phyloP scores from a whole-genome alignment of 1,140 invertebrate species.

The Chrysopa pallens region DNA sequence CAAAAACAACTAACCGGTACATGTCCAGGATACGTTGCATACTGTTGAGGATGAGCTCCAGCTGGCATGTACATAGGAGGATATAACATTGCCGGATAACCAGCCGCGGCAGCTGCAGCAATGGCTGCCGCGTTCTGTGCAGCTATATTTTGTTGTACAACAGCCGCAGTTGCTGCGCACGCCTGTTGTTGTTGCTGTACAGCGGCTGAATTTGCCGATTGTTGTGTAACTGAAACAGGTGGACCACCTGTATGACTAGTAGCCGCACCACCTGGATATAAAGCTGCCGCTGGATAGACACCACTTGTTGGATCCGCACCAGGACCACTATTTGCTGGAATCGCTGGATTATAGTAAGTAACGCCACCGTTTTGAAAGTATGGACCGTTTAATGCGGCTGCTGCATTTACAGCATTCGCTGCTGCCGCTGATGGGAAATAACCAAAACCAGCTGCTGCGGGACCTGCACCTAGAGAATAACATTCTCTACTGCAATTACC shows the following conservation, averaged over 20 bases:
- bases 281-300: not conserved
- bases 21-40: not conserved
- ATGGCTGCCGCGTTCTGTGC: conserved; percentile 7
- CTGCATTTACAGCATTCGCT: not conserved
- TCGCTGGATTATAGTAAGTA: not conserved
- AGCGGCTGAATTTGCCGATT: not conserved
- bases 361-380: not conserved
- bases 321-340: not conserved
- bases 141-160: conserved; percentile 16
- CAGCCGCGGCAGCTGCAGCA: conserved; percentile 11
- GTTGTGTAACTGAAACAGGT: not conserved
- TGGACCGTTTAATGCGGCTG: not conserved
- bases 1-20: not conserved
- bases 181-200: no score
- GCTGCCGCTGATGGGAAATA: not conserved
- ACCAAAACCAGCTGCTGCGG: not conserved
- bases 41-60: conserved; percentile 14
- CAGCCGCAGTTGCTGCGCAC: conserved; percentile 6
- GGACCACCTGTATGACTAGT: not conserved
- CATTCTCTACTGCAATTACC: no score
- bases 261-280: not conserved
- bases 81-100: conserved; percentile 13
- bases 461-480: not conserved
- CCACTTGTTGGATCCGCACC: not conserved
- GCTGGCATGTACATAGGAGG: conserved; percentile 13